Evolutionary conservation across 2,797 vertebrate genomes (phyloP).

Genomic region (Craterocephalus amniculus): DNA sequence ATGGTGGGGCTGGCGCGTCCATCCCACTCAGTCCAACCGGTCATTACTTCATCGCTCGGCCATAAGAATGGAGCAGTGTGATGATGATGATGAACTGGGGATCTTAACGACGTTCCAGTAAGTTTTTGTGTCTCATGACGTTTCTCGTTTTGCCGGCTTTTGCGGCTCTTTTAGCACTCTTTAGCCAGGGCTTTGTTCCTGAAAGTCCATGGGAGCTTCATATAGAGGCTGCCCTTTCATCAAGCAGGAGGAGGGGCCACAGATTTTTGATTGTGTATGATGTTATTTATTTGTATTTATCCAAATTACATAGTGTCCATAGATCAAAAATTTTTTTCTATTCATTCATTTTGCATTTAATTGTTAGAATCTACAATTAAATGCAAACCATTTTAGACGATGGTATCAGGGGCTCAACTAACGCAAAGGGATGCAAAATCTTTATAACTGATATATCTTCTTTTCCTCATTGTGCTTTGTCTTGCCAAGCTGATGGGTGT

Average conservation of each 20-base stretch:
- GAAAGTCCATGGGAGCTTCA: constrained; percentile 25
- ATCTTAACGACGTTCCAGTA: constrained; percentile 87
- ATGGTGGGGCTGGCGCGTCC: constrained; percentile 53
- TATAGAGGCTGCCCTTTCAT: constrained; percentile 5
- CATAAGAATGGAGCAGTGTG: constrained; percentile 82
- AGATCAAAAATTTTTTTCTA: too few species aligned
- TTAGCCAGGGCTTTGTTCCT: constrained; percentile 19
- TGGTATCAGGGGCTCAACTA: background rate
- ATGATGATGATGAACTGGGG: constrained; percentile 82
- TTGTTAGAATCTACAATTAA: too few species aligned
- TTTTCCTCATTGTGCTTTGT: background rate
- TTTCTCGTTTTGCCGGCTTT: background rate
- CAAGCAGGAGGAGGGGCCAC: constrained; percentile 8
- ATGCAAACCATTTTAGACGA: background rate
- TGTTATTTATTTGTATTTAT: background rate
- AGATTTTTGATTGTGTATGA: background rate
- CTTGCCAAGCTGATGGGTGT: background rate
- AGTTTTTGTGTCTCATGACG: constrained; percentile 67
- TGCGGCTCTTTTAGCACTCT: constrained; percentile 9
- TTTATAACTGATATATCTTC: background rate
- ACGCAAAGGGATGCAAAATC: background rate
- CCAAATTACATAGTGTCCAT: too few species aligned
- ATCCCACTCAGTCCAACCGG: constrained; percentile 54
- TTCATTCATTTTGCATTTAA: too few species aligned
- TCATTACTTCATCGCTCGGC: constrained; percentile 42